Conservation (phyloP, 2,113 vertebrate species). For the Casuarius casuarius region DNA sequence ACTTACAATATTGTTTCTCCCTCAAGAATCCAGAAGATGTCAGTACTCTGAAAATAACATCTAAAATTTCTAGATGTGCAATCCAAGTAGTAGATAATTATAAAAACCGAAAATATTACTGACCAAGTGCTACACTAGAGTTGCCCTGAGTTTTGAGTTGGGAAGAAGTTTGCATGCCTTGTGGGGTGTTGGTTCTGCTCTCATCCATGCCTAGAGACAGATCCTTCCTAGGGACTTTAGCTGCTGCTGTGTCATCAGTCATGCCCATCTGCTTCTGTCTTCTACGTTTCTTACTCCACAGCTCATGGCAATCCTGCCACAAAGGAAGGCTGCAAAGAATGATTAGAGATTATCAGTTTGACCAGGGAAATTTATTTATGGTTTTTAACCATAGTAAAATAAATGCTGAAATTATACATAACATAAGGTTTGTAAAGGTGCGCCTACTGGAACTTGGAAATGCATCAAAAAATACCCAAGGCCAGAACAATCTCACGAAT, state of each 20-base stretch:
- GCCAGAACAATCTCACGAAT: not conserved
- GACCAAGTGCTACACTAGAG: slow-evolving; percentile 82
- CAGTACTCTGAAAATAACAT: slow-evolving; percentile 13
- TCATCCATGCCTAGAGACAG: slow-evolving; percentile 90
- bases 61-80: slow-evolving; percentile 43
- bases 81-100: slow-evolving; percentile 41
- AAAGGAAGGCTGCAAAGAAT: slow-evolving; percentile 87
- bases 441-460: not conserved
- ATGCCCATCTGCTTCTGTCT: slow-evolving; percentile 95
- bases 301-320: slow-evolving; percentile 98
- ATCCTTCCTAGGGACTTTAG: slow-evolving; percentile 94
- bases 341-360: not conserved
- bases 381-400: not conserved
- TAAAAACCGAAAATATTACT: slow-evolving; percentile 68
- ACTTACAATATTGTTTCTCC: slow-evolving; percentile 42
- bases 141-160: slow-evolving; percentile 85
- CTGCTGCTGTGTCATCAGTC: slow-evolving; percentile 86
- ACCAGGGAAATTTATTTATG: not conserved
- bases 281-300: slow-evolving; percentile 98
- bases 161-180: slow-evolving; percentile 86
- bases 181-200: slow-evolving; percentile 95
- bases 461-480: not conserved
- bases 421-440: not conserved
- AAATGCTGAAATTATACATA: not conserved
- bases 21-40: slow-evolving; percentile 7